phyloP scores from a whole-genome alignment of 64 coral and sea anemone genomes.

The Astreopora myriophthalma region DNA sequence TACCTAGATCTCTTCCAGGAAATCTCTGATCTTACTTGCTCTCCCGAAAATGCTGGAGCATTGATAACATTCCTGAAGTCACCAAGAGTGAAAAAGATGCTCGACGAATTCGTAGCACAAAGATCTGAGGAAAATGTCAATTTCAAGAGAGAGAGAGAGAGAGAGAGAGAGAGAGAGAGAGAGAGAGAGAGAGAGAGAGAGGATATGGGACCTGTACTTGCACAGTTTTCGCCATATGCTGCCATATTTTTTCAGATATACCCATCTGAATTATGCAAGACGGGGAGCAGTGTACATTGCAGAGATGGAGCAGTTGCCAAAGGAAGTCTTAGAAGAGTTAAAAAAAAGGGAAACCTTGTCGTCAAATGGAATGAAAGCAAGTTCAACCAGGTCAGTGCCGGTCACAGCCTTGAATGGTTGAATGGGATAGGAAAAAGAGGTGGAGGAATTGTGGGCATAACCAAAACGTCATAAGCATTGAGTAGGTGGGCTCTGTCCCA shows the following conservation, averaged over 20 bases:
- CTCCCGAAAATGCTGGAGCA: too few species aligned
- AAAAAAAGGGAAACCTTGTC: slow-evolving; percentile 56
- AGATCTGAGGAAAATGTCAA: slow-evolving; percentile 68
- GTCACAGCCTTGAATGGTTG: slow-evolving; percentile 72
- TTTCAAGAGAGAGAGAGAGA: too few species aligned
- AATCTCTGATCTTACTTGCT: too few species aligned
- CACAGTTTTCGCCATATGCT: slow-evolving; percentile 65
- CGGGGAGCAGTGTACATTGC: too few species aligned
- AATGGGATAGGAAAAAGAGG: slow-evolving; percentile 59
- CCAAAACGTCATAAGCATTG: slow-evolving; percentile 31
- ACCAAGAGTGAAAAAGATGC: slow-evolving; percentile 12
- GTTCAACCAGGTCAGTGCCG: slow-evolving; percentile 61
- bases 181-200: background rate
- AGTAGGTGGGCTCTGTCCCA: slow-evolving; percentile 58
- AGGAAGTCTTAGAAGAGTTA: slow-evolving; percentile 61
- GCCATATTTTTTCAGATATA: slow-evolving; percentile 42
- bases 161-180: too few species aligned
- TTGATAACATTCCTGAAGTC: slow-evolving; percentile 11
- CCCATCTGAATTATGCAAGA: slow-evolving; percentile 42
- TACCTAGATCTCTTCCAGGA: slow-evolving; percentile 17
- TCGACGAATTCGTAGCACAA: slow-evolving; percentile 21
- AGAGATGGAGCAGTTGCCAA: slow-evolving; percentile 40
- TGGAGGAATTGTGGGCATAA: slow-evolving; percentile 56
- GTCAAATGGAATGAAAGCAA: slow-evolving; percentile 46
- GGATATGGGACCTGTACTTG: slow-evolving; percentile 46